Percentiles rank a stretch among this genome's conserved stretches.
Evolutionary conservation across 2,113 vertebrate species (phyloP).

Genomic region (Echinops telfairi): DNA sequence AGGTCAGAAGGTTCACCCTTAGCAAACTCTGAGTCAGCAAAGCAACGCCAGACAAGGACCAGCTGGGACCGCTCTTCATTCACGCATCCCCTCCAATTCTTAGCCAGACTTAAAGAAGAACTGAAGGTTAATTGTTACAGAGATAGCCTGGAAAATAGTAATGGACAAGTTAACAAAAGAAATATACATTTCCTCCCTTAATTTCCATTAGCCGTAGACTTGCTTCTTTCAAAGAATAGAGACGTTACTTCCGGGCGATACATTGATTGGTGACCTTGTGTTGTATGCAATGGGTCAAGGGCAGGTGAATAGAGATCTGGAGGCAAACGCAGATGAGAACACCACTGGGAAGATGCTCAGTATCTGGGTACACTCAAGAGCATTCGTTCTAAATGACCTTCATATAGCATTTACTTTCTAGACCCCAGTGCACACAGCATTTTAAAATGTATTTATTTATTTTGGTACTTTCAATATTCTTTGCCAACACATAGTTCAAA

Average conservation of each 20-base stretch:
- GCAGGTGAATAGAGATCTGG: not conserved
- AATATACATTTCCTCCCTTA: constrained; percentile 36
- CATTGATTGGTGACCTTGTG: not conserved
- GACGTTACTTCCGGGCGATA: no score
- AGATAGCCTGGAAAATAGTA: not conserved
- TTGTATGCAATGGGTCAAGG: not conserved
- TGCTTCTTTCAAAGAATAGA: constrained; percentile 21
- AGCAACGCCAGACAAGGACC: not conserved
- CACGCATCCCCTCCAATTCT: not conserved
- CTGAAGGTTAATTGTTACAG: constrained; percentile 9
- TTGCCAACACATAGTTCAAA: no score
- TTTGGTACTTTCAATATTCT: no score
- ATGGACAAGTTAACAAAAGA: constrained; percentile 4
- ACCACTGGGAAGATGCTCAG: not conserved
- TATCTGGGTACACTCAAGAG: not conserved
- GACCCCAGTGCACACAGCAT: not conserved
- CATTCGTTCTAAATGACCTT: not conserved
- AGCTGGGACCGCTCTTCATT: not conserved
- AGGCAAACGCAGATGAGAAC: not conserved
- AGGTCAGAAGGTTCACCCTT: not conserved
- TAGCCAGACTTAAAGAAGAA: not conserved
- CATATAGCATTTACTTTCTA: not conserved
- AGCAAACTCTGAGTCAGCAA: not conserved
- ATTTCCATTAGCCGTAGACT: constrained; percentile 4
- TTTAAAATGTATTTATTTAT: no score